A percentile compares a stretch with the other conserved stretches of the same genome.
These are phyloP conservation scores for Caiman crocodilus DNA, from an alignment of 2,797 vertebrate species.

Conservation along the genomic window DNA sequence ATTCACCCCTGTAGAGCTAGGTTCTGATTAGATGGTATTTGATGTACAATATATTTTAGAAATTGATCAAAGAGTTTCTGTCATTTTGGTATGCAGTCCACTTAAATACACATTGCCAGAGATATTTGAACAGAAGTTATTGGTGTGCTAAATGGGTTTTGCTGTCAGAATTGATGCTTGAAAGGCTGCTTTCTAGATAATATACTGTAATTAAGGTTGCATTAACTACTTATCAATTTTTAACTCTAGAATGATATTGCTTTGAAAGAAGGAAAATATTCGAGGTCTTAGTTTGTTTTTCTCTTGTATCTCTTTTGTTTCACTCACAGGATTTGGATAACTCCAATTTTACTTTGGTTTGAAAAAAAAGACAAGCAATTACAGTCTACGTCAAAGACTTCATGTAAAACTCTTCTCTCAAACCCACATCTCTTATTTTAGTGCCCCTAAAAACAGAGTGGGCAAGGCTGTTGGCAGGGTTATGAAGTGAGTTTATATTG, in stretches of 20 bases:
- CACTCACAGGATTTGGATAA: neutral
- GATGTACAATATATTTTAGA: conserved; percentile 34
- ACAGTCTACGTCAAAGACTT: neutral
- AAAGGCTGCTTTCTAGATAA: conserved; percentile 3
- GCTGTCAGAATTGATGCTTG: conserved; percentile 38
- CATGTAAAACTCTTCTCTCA: neutral
- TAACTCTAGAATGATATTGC: neutral
- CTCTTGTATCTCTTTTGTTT: conserved; percentile 9
- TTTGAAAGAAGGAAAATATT: conserved; percentile 28
- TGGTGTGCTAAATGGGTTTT: conserved; percentile 31
- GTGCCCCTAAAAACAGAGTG: neutral
- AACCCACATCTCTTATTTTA: conserved; percentile 1
- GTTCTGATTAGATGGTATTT: conserved; percentile 54
- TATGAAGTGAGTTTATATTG: conserved; percentile 6
- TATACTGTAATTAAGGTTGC: conserved; percentile 26
- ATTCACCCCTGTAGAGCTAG: conserved; percentile 21
- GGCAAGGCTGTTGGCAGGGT: neutral
- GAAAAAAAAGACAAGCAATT: neutral
- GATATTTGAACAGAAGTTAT: conserved; percentile 39
- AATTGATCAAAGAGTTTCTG: conserved; percentile 53
- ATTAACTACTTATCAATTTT: neutral
- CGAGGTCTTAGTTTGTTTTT: neutral
- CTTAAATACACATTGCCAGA: conserved; percentile 7
- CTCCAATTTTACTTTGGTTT: neutral
- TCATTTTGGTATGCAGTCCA: neutral